Percentiles rank a stretch among this genome's conserved stretches.
Evolutionary conservation across 2,797 vertebrate species (phyloP).

Genomic region (Sylvilagus floridanus): DNA sequence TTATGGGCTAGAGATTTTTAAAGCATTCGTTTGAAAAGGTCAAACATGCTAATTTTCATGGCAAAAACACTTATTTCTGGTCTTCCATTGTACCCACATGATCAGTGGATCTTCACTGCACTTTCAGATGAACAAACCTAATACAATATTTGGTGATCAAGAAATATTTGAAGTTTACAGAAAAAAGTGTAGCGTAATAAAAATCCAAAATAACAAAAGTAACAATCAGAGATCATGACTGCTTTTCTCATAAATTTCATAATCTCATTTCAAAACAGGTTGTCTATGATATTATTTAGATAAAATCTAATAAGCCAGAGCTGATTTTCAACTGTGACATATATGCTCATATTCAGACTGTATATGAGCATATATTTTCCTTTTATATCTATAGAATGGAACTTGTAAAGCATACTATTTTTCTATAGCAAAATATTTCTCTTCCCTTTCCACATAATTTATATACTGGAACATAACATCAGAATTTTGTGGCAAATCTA

Average conservation of each 20-base stretch:
- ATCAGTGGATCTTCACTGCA: not conserved
- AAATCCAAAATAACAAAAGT: not conserved
- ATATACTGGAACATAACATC: not conserved
- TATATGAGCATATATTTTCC: not conserved
- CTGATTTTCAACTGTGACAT: constrained; percentile 11
- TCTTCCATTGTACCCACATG: not conserved
- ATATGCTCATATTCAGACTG: not conserved
- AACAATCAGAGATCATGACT: not conserved
- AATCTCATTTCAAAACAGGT: not conserved
- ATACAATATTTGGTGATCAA: not conserved
- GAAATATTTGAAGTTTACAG: not conserved
- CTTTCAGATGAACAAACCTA: not conserved
- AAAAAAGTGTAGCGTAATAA: not conserved
- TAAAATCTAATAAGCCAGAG: not conserved
- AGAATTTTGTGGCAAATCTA: not conserved
- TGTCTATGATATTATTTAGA: not conserved
- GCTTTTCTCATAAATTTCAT: not conserved
- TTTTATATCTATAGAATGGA: not conserved
- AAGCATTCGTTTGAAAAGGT: not conserved
- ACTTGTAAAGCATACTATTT: not conserved
- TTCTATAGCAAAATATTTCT: not conserved
- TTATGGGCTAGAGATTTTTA: not conserved
- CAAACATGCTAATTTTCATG: not conserved
- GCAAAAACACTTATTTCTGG: not conserved
- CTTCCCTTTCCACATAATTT: not conserved